Evolutionary conservation across 1,140 invertebrate genomes (phyloP), one percentile per base, ranked within the genome.

Genomic region (Zaprionus lachaisei): DNA sequence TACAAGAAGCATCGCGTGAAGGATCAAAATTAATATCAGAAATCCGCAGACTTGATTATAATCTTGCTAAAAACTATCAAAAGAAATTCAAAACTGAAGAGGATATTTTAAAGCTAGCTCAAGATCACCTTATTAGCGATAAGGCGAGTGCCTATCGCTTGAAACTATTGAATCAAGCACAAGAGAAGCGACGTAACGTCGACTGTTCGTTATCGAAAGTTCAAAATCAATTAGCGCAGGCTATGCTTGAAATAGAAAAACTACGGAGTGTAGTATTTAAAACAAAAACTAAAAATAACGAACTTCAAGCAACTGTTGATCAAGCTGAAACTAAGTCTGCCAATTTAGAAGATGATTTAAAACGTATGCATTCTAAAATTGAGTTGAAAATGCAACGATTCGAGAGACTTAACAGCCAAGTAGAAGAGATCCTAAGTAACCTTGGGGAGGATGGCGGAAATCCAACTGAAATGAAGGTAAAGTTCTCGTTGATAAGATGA

Each of bases 41-140:
- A 79, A 72, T 92, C 20, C 78, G 79, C 3, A 51, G 65, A 44
- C 56, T 92, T 12, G 77, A 86, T 31, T 70, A 61, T 63, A 94
- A 95, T 51, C 81, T 94, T 5, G 94, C 95, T 28, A 94, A 93
- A 69, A 83, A 94, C n/a, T 60, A 89, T 1, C 94, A 93, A 58
- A 91, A 94, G 44, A 96, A 96, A 83, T 79, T 93, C 12, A 86
- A 93, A 41, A 78, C 95, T 44, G 96, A 96, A 84, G 94, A 96
- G 65, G 81, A 94, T n/a, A 95, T 96, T 49, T 82, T 96, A 12
- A 86, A 93, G 47, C 94, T 95, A 60, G 92, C 96, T 1, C 95
- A 96, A 80, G 95, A 96, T 15, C 95, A 96, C 79, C 79, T 96
- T n/a, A 93, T 95, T 5, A 95, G 95, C 34, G 95, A 96, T 75